A percentile compares a stretch with the other conserved stretches of the same genome.
Evolutionary conservation across 2,113 vertebrate genomes (phyloP).

Genomic region (Melanerpes aurifrons): DNA sequence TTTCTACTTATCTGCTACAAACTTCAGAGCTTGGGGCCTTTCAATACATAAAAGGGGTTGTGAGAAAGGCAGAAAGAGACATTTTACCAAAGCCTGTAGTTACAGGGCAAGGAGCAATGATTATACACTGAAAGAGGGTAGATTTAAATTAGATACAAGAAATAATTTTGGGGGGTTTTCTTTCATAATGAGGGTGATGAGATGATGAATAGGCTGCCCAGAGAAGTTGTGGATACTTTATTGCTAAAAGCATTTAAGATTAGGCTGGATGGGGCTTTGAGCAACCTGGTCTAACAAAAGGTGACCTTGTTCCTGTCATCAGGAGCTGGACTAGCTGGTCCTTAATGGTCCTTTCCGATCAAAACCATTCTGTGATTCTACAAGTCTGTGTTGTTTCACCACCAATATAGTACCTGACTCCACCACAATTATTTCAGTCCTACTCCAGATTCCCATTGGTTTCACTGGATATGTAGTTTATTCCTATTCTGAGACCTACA

Average conservation of each 20-base stretch:
- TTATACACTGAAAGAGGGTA: background rate
- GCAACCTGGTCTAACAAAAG: background rate
- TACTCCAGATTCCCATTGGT: background rate
- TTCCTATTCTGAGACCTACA: background rate
- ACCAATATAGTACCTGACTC: background rate
- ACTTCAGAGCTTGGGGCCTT: background rate
- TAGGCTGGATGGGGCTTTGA: background rate
- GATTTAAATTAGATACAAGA: too few species aligned
- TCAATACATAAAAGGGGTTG: background rate
- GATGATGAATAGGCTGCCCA: background rate
- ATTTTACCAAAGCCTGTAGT: background rate
- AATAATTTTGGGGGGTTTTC: background rate
- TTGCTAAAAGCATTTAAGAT: background rate
- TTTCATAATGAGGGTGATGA: background rate
- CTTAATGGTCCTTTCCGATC: background rate
- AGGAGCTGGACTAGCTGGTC: accelerated
- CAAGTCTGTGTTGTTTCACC: background rate
- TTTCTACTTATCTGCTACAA: background rate
- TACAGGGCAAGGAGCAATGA: background rate
- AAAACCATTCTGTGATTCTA: background rate
- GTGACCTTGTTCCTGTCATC: background rate
- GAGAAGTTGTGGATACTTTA: background rate
- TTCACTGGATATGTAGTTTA: background rate
- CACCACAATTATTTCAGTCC: background rate
- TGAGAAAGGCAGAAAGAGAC: background rate